phyloP scores from a whole-genome alignment of 2,888 invertebrate genomes.

The Rhaphigaster nebulosa region DNA sequence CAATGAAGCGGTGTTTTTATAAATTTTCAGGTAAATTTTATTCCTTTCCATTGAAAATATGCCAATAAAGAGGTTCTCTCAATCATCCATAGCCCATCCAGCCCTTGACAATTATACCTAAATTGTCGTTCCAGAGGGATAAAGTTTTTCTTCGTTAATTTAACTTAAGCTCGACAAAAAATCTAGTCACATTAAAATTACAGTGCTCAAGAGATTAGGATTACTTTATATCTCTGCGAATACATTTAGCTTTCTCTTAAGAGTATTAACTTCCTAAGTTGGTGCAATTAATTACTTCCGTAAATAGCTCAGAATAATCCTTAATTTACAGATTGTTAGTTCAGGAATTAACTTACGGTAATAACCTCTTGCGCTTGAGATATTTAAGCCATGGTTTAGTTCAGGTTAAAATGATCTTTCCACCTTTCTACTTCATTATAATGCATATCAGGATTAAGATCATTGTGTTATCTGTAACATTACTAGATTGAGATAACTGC shows the following conservation, averaged over 20 bases:
- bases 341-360: background rate
- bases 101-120: background rate
- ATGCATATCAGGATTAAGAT: no score
- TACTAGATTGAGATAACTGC: no score
- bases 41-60: no score
- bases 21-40: no score
- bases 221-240: background rate
- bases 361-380: background rate
- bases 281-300: background rate
- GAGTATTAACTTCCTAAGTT: slow-evolving; percentile 23
- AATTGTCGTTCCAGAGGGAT: background rate
- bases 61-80: no score
- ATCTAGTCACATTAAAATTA: slow-evolving; percentile 28
- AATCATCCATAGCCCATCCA: background rate
- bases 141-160: background rate
- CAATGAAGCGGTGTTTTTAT: no score
- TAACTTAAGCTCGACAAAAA: background rate
- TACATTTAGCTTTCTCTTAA: slow-evolving; percentile 21
- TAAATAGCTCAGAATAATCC: slow-evolving; percentile 22
- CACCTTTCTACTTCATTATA: background rate
- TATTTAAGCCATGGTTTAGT: background rate
- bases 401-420: background rate
- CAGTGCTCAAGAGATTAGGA: slow-evolving; percentile 23
- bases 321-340: slow-evolving; percentile 32
- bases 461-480: no score